These are phyloP conservation scores for Morpho achilles DNA, from an alignment of 2,888 invertebrate species.

Conservation along the genomic window DNA sequence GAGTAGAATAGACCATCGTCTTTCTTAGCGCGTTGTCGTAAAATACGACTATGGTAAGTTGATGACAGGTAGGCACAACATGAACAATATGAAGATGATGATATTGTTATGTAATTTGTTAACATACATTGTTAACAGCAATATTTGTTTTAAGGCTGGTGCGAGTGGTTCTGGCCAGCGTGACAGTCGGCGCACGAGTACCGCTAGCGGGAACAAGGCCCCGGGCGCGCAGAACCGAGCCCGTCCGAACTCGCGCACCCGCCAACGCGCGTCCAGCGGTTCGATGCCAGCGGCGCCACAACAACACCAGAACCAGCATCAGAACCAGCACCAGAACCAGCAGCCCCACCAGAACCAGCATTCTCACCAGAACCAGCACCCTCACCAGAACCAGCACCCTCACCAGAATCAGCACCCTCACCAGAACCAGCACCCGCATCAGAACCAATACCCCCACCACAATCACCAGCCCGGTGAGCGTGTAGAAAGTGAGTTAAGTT, in stretches of 20 bases:
- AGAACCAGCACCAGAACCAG: slow-evolving; percentile 36
- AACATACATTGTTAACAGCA: no score
- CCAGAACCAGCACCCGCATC: slow-evolving; percentile 23
- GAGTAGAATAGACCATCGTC: no score
- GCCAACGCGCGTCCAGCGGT: slow-evolving; percentile 44
- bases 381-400: slow-evolving; percentile 45
- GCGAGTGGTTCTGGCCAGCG: slow-evolving; percentile 56
- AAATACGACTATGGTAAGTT: no score
- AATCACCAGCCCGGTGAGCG: slow-evolving; percentile 45
- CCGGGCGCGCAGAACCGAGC: slow-evolving; percentile 36
- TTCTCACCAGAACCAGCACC: slow-evolving; percentile 43
- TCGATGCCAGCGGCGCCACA: slow-evolving; percentile 34
- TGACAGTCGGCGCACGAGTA: slow-evolving; percentile 57
- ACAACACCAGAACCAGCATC: slow-evolving; percentile 45
- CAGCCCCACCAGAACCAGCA: slow-evolving; percentile 28
- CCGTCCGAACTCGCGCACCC: slow-evolving; percentile 42
- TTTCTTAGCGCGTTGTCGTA: no score
- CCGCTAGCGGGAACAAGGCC: slow-evolving; percentile 36
- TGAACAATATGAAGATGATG: no score
- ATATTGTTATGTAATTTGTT: no score
- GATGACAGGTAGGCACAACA: no score
- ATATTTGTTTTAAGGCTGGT: slow-evolving; percentile 25
- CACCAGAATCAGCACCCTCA: slow-evolving; percentile 41
- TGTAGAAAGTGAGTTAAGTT: slow-evolving; percentile 20
- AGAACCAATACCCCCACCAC: slow-evolving; percentile 54